Evolutionary conservation across 2,888 invertebrate genomes (phyloP).

Genomic region (Melieria picta): DNA sequence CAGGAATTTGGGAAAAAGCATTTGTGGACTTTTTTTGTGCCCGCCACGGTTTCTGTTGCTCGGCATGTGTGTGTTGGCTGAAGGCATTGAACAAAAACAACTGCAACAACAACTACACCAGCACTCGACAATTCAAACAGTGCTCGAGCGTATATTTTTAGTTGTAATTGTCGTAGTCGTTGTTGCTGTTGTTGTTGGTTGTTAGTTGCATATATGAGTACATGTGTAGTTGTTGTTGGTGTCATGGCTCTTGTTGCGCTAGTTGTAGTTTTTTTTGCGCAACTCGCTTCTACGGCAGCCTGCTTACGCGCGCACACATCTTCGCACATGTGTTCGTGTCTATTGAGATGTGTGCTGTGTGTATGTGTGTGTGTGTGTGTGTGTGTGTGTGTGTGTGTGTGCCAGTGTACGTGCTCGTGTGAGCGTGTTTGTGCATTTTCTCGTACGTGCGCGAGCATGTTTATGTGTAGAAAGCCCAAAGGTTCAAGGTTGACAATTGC

Average conservation of each 20-base stretch:
- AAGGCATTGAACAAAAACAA: conserved; percentile 6
- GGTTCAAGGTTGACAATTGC: conserved; percentile 53
- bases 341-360: conserved; percentile 5
- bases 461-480: conserved; percentile 38
- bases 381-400: conserved; percentile 15
- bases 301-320: neutral
- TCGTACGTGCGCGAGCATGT: neutral
- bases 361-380: conserved; percentile 7
- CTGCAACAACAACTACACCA: conserved; percentile 22
- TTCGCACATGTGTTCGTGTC: neutral
- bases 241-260: conserved; percentile 2
- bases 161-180: conserved; percentile 5
- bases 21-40: too few relatives aligned
- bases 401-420: neutral
- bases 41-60: too few relatives aligned
- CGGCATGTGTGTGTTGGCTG: too few relatives aligned
- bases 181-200: conserved; percentile 8
- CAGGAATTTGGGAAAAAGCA: too few relatives aligned
- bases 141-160: conserved; percentile 22
- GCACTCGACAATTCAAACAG: conserved; percentile 16
- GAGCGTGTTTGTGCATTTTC: conserved; percentile 3
- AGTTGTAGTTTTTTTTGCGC: too few relatives aligned
- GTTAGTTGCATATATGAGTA: too few relatives aligned
- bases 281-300: too few relatives aligned
- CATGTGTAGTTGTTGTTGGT: conserved; percentile 17